Evolutionary conservation across 2,797 vertebrate species (phyloP).

Genomic region (Anisognathus igniventris): DNA sequence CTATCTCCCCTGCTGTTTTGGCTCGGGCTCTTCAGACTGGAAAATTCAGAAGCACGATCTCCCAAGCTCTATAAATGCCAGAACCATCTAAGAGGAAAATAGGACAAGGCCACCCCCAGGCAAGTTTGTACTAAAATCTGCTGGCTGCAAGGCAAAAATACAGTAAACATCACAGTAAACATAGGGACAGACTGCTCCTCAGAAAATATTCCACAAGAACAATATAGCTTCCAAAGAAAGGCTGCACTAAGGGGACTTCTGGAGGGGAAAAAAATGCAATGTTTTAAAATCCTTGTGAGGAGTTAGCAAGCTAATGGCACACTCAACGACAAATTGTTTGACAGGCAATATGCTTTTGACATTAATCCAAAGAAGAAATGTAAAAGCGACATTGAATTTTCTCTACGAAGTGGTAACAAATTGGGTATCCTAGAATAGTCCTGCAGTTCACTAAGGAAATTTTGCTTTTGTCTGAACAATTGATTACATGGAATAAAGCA

Average conservation of each 20-base stretch:
- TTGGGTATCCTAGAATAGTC: not conserved
- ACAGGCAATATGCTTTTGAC: slow-evolving; percentile 57
- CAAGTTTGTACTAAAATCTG: slow-evolving; percentile 71
- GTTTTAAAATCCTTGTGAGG: slow-evolving; percentile 32
- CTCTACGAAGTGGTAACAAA: not conserved
- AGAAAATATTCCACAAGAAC: slow-evolving; percentile 54
- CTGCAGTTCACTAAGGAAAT: not conserved
- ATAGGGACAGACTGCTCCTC: slow-evolving; percentile 58
- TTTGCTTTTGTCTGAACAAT: not conserved
- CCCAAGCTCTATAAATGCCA: slow-evolving; percentile 70
- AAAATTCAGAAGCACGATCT: slow-evolving; percentile 69
- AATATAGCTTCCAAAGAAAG: slow-evolving; percentile 33
- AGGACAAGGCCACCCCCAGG: slow-evolving; percentile 66
- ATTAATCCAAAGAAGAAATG: slow-evolving; percentile 41
- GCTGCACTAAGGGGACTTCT: not conserved
- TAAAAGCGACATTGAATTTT: not conserved
- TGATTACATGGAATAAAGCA: slow-evolving; percentile 11
- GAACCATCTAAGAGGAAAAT: slow-evolving; percentile 69
- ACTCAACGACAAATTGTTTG: slow-evolving; percentile 29
- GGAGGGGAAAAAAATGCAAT: not conserved
- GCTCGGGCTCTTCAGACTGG: slow-evolving; percentile 65
- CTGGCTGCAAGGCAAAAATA: slow-evolving; percentile 54
- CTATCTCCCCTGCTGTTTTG: slow-evolving; percentile 68
- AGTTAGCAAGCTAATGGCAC: slow-evolving; percentile 39
- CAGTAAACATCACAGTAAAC: slow-evolving; percentile 41